These are phyloP conservation scores for Parapristionchus giblindavisi DNA, from an alignment of 2,888 invertebrate species.

Conservation along the genomic window DNA sequence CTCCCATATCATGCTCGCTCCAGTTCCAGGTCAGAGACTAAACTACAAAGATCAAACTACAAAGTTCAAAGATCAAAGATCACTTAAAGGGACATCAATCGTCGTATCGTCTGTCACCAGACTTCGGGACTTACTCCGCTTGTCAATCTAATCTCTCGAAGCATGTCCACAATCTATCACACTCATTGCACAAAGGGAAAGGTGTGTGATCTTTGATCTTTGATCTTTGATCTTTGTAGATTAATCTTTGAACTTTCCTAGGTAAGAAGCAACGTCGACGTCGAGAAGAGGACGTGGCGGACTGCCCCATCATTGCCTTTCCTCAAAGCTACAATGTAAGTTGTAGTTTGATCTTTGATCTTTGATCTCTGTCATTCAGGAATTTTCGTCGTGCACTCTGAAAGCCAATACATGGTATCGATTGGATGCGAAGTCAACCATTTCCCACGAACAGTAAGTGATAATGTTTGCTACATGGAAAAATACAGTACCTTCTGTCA, in stretches of 20 bases:
- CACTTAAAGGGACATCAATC: slow-evolving; percentile 60
- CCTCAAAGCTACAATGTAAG: slow-evolving; percentile 22
- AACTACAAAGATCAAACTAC: not conserved
- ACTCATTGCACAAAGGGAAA: slow-evolving; percentile 8
- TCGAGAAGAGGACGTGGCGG: slow-evolving; percentile 9
- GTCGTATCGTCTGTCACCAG: slow-evolving; percentile 64
- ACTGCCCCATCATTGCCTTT: slow-evolving; percentile 28
- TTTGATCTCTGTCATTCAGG: not conserved
- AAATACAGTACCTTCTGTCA: too few species aligned
- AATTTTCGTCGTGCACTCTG: slow-evolving; percentile 24
- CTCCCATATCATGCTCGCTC: not conserved
- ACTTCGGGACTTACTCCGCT: slow-evolving; percentile 63
- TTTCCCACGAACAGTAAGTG: slow-evolving; percentile 28
- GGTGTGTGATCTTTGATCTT: not conserved
- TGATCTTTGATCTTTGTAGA: slow-evolving; percentile 29
- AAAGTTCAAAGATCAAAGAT: not conserved
- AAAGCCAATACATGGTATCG: slow-evolving; percentile 6
- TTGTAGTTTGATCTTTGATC: not conserved
- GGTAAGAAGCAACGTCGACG: not conserved
- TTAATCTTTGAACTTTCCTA: too few species aligned
- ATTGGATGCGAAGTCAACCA: slow-evolving; percentile 17
- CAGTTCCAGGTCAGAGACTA: slow-evolving; percentile 10
- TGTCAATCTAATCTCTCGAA: slow-evolving; percentile 60
- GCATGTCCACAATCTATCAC: slow-evolving; percentile 56
- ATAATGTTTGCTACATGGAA: too few species aligned